These are phyloP conservation scores for Acrobeloides nanus DNA, from an alignment of 2,888 invertebrate species.

Conservation along the genomic window DNA sequence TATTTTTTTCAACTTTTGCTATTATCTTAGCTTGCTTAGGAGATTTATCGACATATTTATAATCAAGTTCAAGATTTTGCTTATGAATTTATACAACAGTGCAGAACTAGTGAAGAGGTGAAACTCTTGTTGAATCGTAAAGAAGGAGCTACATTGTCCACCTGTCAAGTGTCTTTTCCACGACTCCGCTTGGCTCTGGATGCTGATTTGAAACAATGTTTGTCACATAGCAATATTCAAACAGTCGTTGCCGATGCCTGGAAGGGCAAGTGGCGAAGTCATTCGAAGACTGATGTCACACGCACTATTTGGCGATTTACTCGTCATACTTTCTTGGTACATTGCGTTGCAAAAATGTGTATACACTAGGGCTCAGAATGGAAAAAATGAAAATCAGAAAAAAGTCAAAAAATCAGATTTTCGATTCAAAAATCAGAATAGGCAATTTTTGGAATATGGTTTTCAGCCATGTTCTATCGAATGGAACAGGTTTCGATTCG, in stretches of 20 bases:
- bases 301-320: constrained; percentile 1
- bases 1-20: constrained; percentile 2
- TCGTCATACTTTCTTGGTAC: too few species aligned
- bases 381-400: too few species aligned
- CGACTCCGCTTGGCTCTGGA: constrained; percentile 36
- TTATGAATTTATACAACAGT: constrained; percentile 28
- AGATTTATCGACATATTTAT: constrained; percentile 16
- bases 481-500: too few species aligned
- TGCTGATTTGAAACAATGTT: constrained; percentile 25
- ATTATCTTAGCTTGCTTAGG: constrained; percentile 18
- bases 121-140: constrained; percentile 22
- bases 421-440: too few species aligned
- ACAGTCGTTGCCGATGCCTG: constrained; percentile 6
- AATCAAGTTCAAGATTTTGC: constrained; percentile 30
- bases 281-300: constrained; percentile 19
- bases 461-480: too few species aligned
- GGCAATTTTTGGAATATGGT: too few species aligned
- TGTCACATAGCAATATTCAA: constrained; percentile 18
- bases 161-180: constrained; percentile 22
- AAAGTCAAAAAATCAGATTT: too few species aligned
- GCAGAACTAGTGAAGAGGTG: constrained; percentile 34
- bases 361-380: too few species aligned
- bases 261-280: constrained; percentile 33
- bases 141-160: constrained; percentile 4
- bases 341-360: too few species aligned